These are phyloP conservation scores for Metellina segmentata DNA, from an alignment of 2,888 invertebrate species.

Conservation along the genomic window DNA sequence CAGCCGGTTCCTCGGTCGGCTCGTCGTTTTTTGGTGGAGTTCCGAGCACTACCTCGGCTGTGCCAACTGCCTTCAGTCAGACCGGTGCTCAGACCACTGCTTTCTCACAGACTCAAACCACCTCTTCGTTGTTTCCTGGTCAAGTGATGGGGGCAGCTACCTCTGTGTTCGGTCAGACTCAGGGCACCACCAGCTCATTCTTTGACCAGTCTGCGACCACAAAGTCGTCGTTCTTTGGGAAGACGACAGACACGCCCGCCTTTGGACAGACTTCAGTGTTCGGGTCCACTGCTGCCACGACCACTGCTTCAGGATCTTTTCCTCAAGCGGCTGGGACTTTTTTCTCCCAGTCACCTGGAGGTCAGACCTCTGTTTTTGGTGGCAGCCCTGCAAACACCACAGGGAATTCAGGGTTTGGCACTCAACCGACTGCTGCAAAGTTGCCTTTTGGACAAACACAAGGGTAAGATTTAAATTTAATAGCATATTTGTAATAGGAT, in stretches of 20 bases:
- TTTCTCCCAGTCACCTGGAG: constrained; percentile 32
- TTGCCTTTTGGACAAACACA: constrained; percentile 67
- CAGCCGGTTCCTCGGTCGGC: constrained; percentile 6
- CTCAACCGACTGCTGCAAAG: constrained; percentile 39
- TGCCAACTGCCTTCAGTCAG: constrained; percentile 3
- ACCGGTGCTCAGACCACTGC: neutral
- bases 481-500: neutral
- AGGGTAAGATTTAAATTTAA: constrained; percentile 35
- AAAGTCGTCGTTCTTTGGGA: constrained; percentile 47
- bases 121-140: constrained; percentile 5
- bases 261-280: constrained; percentile 33
- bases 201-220: constrained; percentile 44
- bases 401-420: constrained; percentile 41
- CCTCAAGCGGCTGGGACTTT: constrained; percentile 45
- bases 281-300: neutral
- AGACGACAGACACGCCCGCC: constrained; percentile 19
- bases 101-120: neutral
- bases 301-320: constrained; percentile 2
- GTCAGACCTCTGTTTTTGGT: constrained; percentile 31
- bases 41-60: neutral
- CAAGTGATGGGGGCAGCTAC: neutral
- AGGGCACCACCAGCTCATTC: constrained; percentile 31
- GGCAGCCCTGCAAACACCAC: constrained; percentile 14
- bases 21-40: neutral
- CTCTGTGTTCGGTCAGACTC: constrained; percentile 43